These are phyloP conservation scores for Bursaphelenchus okinawaensis DNA, from an alignment of 2,888 invertebrate genomes.

Conservation along the genomic window DNA sequence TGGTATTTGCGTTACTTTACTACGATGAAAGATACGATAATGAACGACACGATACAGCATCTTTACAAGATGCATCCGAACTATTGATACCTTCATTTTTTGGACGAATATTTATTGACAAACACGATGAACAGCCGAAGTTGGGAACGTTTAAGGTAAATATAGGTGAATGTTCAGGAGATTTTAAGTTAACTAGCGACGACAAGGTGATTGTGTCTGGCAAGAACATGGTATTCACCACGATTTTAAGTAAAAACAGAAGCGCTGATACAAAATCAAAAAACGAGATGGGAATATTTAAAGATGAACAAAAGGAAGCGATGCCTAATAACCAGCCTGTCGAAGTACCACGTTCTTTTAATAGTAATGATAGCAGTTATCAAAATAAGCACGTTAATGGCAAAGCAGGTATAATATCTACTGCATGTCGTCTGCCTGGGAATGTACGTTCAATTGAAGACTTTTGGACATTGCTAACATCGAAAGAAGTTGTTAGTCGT, in stretches of 20 bases:
- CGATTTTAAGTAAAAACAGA: background rate
- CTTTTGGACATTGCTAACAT: constrained; percentile 41
- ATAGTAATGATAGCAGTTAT: background rate
- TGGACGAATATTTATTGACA: background rate
- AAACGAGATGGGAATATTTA: background rate
- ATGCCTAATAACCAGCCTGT: background rate
- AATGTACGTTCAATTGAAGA: constrained; percentile 36
- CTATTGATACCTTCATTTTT: background rate
- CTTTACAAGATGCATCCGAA: background rate
- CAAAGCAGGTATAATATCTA: constrained; percentile 28
- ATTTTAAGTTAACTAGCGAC: constrained; percentile 19
- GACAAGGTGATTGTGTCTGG: background rate
- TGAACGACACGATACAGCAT: background rate
- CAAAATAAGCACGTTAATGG: background rate
- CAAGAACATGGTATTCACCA: background rate
- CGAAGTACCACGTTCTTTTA: background rate
- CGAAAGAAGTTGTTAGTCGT: constrained; percentile 35
- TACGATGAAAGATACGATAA: background rate
- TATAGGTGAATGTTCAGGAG: constrained; percentile 10
- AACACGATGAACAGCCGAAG: background rate
- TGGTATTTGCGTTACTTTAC: constrained; percentile 12
- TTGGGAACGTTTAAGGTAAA: background rate
- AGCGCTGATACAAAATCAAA: background rate
- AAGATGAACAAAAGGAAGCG: background rate
- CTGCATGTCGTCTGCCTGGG: constrained; percentile 48